These are phyloP conservation scores for Eleutherodactylus coqui DNA, from an alignment of 2,797 vertebrate genomes.

Conservation along the genomic window DNA sequence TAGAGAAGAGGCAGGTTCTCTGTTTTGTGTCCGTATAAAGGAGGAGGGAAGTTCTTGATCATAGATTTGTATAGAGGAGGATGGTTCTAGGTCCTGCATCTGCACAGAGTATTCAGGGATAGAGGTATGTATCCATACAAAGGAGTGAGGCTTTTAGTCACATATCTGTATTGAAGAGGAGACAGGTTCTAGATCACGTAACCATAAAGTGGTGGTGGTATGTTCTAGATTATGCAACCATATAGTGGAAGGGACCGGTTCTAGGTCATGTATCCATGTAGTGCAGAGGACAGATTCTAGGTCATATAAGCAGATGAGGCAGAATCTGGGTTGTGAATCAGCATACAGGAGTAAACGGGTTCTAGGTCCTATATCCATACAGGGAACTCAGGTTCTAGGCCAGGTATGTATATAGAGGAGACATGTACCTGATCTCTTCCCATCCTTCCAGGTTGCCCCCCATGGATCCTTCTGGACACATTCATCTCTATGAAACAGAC, in stretches of 20 bases:
- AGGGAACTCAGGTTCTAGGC: background rate
- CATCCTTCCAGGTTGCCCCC: constrained; percentile 16
- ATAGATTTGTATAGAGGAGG: background rate
- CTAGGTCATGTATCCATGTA: background rate
- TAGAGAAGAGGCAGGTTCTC: background rate
- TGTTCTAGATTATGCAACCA: background rate
- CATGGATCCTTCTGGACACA: constrained; percentile 71
- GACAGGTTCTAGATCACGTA: background rate
- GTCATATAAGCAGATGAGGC: background rate
- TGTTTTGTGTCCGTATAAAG: background rate
- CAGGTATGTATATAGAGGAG: background rate
- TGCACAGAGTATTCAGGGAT: background rate
- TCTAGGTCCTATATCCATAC: background rate
- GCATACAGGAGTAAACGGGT: background rate
- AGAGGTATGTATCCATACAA: background rate
- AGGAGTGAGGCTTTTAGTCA: background rate
- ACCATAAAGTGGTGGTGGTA: background rate
- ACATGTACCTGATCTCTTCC: background rate
- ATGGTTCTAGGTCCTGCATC: background rate
- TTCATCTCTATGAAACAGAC: constrained; percentile 82
- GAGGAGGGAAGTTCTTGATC: background rate
- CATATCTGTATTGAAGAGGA: background rate
- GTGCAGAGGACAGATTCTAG: background rate
- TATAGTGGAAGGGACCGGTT: background rate
- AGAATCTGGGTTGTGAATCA: background rate